Percentiles rank a stretch among this genome's conserved stretches.
Conservation (phyloP, 2,888 invertebrate genomes). For the Boloria selene region DNA sequence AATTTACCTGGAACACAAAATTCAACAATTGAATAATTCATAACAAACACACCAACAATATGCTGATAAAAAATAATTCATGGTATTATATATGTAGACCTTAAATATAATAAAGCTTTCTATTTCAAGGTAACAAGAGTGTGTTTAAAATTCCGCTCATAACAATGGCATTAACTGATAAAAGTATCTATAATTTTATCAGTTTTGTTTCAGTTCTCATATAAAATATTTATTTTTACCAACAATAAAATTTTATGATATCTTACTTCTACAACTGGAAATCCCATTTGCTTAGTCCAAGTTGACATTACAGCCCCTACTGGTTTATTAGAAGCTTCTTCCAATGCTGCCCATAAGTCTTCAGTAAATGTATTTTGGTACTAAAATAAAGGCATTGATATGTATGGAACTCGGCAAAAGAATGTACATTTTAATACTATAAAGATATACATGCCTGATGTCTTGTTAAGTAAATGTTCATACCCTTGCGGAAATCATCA, state of each 20-base stretch:
- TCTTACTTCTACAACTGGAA: conserved; percentile 87
- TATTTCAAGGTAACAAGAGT: neutral
- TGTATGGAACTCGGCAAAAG: neutral
- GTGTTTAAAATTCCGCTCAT: neutral
- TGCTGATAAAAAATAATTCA: neutral
- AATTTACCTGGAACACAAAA: conserved; percentile 67
- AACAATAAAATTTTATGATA: neutral
- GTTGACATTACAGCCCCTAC: conserved; percentile 96
- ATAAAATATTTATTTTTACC: too few relatives aligned
- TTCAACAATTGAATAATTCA: neutral
- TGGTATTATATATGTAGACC: neutral
- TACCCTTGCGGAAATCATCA: conserved; percentile 94
- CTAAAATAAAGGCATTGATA: conserved; percentile 62
- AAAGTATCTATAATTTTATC: neutral
- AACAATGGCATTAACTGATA: neutral
- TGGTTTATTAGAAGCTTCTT: conserved; percentile 94
- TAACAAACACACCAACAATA: neutral
- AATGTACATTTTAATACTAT: conserved; percentile 1
- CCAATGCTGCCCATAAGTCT: conserved; percentile 95
- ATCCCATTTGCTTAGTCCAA: conserved; percentile 98
- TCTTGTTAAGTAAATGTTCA: conserved; percentile 93
- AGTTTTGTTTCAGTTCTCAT: too few relatives aligned
- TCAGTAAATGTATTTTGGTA: conserved; percentile 96
- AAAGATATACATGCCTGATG: conserved; percentile 81
- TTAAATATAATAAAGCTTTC: conserved; percentile 5